Percentiles rank a stretch among this genome's conserved stretches.
These are phyloP conservation scores for Haliclystus octoradiatus DNA, from an alignment of 30 jellyfish, hydroid and myxozoan genomes.

Conservation along the genomic window DNA sequence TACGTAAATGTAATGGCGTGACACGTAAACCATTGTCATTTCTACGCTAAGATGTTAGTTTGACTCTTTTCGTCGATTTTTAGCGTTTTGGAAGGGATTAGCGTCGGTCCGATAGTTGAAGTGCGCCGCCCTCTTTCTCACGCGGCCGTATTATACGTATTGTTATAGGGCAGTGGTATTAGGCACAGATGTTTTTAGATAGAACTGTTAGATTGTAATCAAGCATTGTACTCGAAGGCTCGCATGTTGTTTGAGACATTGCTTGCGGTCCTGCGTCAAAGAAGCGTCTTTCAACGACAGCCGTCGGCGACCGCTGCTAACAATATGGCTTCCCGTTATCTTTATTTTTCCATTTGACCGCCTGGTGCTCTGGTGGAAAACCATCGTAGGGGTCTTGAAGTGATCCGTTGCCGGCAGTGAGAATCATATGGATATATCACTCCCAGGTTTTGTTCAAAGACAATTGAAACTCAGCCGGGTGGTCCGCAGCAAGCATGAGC, in stretches of 20 bases:
- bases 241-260: background rate
- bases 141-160: background rate
- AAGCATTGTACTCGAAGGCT: background rate
- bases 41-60: too few species aligned
- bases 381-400: background rate
- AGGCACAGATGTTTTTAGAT: background rate
- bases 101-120: too few species aligned
- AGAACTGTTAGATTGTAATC: background rate
- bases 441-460: background rate
- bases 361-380: background rate
- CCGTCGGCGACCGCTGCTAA: background rate
- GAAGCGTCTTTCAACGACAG: background rate
- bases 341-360: background rate
- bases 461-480: background rate
- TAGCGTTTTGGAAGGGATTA: too few species aligned
- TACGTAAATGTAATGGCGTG: too few species aligned
- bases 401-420: background rate
- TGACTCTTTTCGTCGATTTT: too few species aligned
- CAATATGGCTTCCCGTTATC: background rate
- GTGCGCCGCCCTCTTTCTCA: background rate
- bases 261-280: constrained; percentile 2
- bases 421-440: background rate
- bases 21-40: too few species aligned
- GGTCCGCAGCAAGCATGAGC: background rate
- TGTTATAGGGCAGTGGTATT: background rate